Evolutionary conservation across 2,797 vertebrate species (phyloP).

Genomic region (Tokudaia tokunoshimensis): DNA sequence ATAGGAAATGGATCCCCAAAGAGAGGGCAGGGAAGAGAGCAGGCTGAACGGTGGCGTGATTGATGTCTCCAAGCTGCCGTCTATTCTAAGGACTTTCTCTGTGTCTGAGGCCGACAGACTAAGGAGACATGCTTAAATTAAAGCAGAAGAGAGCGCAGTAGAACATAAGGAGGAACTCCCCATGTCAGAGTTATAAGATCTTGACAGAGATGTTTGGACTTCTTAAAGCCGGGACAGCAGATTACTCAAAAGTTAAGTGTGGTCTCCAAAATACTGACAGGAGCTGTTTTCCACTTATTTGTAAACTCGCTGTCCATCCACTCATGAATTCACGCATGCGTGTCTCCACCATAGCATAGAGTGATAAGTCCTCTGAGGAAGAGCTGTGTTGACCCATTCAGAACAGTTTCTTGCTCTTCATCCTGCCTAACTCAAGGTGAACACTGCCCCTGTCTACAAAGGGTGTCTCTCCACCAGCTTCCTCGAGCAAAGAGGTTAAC

Average conservation of each 20-base stretch:
- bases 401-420: not conserved
- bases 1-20: not conserved
- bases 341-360: not conserved
- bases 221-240: conserved; percentile 1
- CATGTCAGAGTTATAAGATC: not conserved
- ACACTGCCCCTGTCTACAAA: not conserved
- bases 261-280: conserved; percentile 28
- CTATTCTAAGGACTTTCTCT: conserved; percentile 49
- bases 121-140: conserved; percentile 52
- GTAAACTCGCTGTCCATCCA: not conserved
- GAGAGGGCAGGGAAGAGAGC: not conserved
- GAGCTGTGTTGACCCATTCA: not conserved
- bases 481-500: not conserved
- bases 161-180: conserved; percentile 32
- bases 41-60: not conserved
- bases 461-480: not conserved
- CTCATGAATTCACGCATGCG: not conserved
- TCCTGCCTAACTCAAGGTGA: conserved; percentile 8
- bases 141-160: conserved; percentile 14
- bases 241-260: conserved; percentile 13
- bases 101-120: conserved; percentile 33
- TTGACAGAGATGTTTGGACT: conserved; percentile 27
- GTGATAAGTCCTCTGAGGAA: not conserved
- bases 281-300: not conserved
- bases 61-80: conserved; percentile 9